Evolutionary conservation across 2,888 invertebrate species (phyloP), one percentile per base, ranked within the genome.

Genomic region (Sminthurinus aureus): DNA sequence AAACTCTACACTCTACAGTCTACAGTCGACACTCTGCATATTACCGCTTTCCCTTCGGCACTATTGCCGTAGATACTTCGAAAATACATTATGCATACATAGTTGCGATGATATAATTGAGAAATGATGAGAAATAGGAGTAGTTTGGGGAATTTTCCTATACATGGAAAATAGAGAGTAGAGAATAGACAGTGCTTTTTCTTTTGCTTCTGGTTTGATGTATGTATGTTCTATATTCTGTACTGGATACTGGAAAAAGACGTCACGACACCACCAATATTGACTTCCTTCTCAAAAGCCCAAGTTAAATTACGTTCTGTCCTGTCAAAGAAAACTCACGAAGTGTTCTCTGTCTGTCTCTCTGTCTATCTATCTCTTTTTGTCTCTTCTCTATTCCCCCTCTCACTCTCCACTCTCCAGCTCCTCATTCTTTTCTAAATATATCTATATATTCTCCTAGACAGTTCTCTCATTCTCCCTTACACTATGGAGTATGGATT

Each of bases 221-320:
- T n/a, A n/a, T n/a, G n/a, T n/a, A n/a, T n/a, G n/a, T n/a, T n/a
- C 58, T 58, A 58, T 58, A 58, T 58, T 58, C 2, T 58, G 15
- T 58, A 3, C 58, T 71, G 6, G 71, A 12, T 24, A 26, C 24
- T 71, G 22, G 26, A 26, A 11, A 11, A 24, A 71, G 24, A 71
- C 71, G 71, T 71, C 71, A 67, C 79, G 75, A 79, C 79, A 38
- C 24, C 24, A 22, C 79, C 77, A 79, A 79, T 79, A 79, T 79
- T 79, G 26, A 79, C 79, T 79, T 79, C 69, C 79, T 79, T 79
- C 69, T 79, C 69, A 79, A 50, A 78, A 79, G 69, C 50, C 67
- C 38, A 38, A 38, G 38, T 38, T 38, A 24, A 50, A 50, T 22
- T 79, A 79, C 69, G 69, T 79, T 79, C 69, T 51, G 71, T 69